Evolutionary conservation across 2,888 invertebrate species (phyloP).

Genomic region (Brachyptera putata): DNA sequence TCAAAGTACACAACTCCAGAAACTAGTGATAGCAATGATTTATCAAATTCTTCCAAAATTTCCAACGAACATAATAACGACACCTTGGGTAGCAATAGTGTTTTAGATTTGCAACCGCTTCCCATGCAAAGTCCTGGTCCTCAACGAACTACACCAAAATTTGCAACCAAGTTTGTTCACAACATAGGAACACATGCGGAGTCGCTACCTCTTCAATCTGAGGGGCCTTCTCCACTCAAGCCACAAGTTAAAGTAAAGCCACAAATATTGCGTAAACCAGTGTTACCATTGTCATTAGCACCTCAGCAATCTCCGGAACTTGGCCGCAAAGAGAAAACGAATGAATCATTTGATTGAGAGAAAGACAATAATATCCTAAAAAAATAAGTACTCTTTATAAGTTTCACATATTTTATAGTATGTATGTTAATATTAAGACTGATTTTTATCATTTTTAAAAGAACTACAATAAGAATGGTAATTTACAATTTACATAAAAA

Average conservation of each 20-base stretch:
- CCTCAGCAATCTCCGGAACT: background rate
- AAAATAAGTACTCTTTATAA: background rate
- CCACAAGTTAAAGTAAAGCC: constrained; percentile 78
- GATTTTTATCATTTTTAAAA: background rate
- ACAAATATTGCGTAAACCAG: constrained; percentile 67
- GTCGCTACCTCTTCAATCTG: constrained; percentile 35
- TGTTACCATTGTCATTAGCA: constrained; percentile 44
- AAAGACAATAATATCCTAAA: background rate
- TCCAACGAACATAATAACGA: too few species aligned
- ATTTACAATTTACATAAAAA: background rate
- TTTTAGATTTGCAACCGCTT: constrained; percentile 29
- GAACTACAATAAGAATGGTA: background rate
- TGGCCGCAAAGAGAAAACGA: background rate
- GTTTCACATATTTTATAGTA: background rate
- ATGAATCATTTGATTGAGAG: background rate
- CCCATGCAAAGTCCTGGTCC: constrained; percentile 49
- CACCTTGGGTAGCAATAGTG: too few species aligned
- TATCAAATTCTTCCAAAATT: constrained; percentile 19
- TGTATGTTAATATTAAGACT: constrained; percentile 1
- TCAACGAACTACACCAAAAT: constrained; percentile 57
- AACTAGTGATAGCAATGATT: constrained; percentile 30
- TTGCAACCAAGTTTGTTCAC: constrained; percentile 61
- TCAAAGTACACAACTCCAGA: constrained; percentile 34
- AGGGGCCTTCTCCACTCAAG: constrained; percentile 46
- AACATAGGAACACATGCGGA: constrained; percentile 38